Conservation (phyloP, 2,113 vertebrate genomes). For the Scopus umbretta region DNA sequence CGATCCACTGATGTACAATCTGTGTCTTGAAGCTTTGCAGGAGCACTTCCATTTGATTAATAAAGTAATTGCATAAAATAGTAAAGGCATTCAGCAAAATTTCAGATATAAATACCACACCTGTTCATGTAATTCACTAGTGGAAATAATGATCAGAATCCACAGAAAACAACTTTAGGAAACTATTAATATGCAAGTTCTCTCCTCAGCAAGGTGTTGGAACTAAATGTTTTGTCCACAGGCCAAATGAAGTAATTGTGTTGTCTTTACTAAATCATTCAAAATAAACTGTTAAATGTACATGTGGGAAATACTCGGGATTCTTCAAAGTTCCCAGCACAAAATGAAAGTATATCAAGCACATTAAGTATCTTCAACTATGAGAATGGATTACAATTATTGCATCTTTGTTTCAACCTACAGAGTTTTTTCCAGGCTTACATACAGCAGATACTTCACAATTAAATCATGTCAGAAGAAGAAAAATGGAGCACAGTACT, state of each 20-base stretch:
- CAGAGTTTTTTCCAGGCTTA: neutral
- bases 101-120: slow-evolving; percentile 41
- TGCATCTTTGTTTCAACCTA: neutral
- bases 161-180: neutral
- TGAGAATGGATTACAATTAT: neutral
- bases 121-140: neutral
- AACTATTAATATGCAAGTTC: neutral
- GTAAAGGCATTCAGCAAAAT: slow-evolving; percentile 17
- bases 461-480: neutral
- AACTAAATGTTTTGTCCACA: neutral
- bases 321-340: neutral
- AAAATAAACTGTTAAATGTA: neutral
- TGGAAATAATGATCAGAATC: neutral
- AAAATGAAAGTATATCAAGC: neutral
- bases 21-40: neutral
- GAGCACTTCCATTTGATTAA: neutral
- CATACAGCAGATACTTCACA: neutral
- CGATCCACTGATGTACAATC: neutral
- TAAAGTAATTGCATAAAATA: neutral
- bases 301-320: neutral
- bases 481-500: neutral
- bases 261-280: neutral
- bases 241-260: neutral
- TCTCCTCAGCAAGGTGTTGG: neutral
- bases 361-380: neutral